These are phyloP conservation scores for Philereme vetulata DNA, from an alignment of 2,888 invertebrate species.

Conservation along the genomic window DNA sequence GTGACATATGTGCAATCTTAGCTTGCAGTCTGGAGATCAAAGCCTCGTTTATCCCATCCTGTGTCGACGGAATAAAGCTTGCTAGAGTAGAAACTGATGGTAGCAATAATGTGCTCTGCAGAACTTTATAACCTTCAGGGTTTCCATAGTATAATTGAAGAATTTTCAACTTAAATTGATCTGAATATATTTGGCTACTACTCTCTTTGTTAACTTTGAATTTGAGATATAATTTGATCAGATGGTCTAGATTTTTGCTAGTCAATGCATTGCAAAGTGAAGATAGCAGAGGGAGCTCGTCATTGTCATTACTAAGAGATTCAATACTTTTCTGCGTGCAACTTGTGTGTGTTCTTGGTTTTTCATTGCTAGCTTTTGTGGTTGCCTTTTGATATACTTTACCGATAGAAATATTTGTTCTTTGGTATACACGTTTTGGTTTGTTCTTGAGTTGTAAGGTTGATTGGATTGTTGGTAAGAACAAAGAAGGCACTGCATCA, in stretches of 20 bases:
- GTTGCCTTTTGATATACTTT: not conserved
- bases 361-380: not conserved
- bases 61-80: constrained; percentile 9
- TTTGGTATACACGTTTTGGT: constrained; percentile 6
- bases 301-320: not conserved
- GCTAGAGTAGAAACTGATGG: constrained; percentile 32
- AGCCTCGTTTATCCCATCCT: not conserved
- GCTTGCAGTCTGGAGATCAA: not conserved
- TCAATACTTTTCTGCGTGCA: not conserved
- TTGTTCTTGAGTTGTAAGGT: not conserved
- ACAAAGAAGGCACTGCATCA: not conserved
- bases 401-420: not conserved
- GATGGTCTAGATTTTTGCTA: not conserved
- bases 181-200: constrained; percentile 4
- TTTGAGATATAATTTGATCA: constrained; percentile 2
- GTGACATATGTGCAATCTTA: not conserved
- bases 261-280: not conserved
- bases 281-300: not conserved
- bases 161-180: constrained; percentile 7
- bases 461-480: not conserved
- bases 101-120: constrained; percentile 35
- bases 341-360: not conserved
- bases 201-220: not conserved
- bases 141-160: constrained; percentile 10
- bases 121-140: constrained; percentile 5